Conservation (phyloP, 2,888 invertebrate species). For the Diploptera punctata region DNA sequence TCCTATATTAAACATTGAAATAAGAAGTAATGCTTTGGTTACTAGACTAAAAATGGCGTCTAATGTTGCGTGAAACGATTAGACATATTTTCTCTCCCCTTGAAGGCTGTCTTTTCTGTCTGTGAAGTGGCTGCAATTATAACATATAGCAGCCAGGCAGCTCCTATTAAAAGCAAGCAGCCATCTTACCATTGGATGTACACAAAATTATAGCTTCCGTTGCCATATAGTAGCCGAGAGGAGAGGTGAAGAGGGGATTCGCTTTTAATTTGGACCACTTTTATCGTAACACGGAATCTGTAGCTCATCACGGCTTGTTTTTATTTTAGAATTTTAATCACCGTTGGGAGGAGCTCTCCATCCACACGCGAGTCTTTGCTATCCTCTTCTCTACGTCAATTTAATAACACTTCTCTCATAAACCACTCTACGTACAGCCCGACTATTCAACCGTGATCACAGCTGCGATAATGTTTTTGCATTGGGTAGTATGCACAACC, state of each 20-base stretch:
- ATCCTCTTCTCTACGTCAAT: neutral
- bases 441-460: too few species aligned
- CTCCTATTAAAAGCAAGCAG: slow-evolving; percentile 23
- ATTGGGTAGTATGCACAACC: too few species aligned
- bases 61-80: slow-evolving; percentile 34
- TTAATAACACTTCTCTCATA: too few species aligned
- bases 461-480: too few species aligned
- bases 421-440: too few species aligned
- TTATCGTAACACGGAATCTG: slow-evolving; percentile 38
- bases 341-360: slow-evolving; percentile 13
- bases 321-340: slow-evolving; percentile 33
- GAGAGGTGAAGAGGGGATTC: slow-evolving; percentile 15
- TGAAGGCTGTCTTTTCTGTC: neutral
- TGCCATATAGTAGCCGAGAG: neutral
- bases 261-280: slow-evolving; percentile 41
- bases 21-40: too few species aligned
- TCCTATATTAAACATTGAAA: too few species aligned
- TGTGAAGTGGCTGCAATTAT: slow-evolving; percentile 30
- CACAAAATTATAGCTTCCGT: slow-evolving; percentile 38
- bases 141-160: neutral
- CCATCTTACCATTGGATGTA: slow-evolving; percentile 35
- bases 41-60: too few species aligned
- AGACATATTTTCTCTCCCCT: neutral
- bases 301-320: slow-evolving; percentile 29
- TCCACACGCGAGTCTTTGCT: slow-evolving; percentile 18